Percentiles rank a stretch among this genome's conserved stretches.
Conservation (phyloP, 2,113 vertebrate species). For the Parotia lawesii region DNA sequence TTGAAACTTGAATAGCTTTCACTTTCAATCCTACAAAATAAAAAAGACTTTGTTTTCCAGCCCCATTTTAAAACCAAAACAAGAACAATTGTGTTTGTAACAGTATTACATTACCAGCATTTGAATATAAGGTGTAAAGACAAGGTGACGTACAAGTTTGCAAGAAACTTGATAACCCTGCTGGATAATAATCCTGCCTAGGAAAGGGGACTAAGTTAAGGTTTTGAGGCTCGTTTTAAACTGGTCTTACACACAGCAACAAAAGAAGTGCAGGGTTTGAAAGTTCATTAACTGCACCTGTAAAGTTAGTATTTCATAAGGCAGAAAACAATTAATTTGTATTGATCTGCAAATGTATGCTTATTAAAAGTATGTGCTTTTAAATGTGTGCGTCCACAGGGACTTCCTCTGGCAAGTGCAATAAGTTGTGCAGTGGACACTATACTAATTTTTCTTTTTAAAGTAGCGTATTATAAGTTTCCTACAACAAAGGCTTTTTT, state of each 20-base stretch:
- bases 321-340: neutral
- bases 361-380: neutral
- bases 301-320: neutral
- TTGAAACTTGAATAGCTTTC: neutral
- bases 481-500: neutral
- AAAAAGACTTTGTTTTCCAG: neutral
- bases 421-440: neutral
- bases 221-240: neutral
- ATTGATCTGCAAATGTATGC: neutral
- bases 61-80: neutral
- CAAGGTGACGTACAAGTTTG: neutral
- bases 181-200: neutral
- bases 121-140: neutral
- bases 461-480: neutral
- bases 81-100: neutral
- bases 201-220: neutral
- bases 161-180: neutral
- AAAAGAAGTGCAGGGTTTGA: neutral
- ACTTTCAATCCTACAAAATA: neutral
- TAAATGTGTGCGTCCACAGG: neutral
- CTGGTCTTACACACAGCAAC: neutral
- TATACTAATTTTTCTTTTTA: neutral
- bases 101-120: neutral
- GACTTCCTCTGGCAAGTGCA: neutral
- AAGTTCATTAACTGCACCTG: neutral